Evolutionary conservation across 2,113 vertebrate species (phyloP).

Genomic region (Anas platyrhynchos): DNA sequence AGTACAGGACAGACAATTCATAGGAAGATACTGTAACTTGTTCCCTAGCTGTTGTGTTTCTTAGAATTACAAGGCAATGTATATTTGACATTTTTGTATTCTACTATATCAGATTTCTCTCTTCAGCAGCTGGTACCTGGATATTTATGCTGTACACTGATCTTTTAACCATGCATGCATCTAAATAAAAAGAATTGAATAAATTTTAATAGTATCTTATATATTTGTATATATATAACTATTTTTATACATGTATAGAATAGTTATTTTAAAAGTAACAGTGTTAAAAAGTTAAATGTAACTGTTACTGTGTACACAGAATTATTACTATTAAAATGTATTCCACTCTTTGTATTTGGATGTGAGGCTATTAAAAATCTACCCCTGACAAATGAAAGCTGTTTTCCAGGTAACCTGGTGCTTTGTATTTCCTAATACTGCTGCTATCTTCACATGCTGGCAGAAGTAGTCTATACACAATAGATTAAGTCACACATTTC

Average conservation of each 20-base stretch:
- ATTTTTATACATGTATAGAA: no score
- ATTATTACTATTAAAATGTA: slow-evolving; percentile 55
- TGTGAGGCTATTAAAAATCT: slow-evolving; percentile 7
- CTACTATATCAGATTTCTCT: not conserved
- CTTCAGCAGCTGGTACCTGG: not conserved
- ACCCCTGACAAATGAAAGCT: not conserved
- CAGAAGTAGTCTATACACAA: slow-evolving; percentile 12
- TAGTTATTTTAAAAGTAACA: not conserved
- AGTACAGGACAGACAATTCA: not conserved
- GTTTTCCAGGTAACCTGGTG: not conserved
- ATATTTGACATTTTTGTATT: not conserved
- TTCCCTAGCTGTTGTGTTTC: not conserved
- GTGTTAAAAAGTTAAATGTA: not conserved
- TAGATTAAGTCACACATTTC: slow-evolving; percentile 57
- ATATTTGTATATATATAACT: no score
- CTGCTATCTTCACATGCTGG: not conserved
- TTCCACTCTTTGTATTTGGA: slow-evolving; percentile 23
- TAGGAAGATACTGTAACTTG: not conserved
- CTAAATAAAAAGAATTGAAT: slow-evolving; percentile 5
- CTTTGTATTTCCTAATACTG: not conserved
- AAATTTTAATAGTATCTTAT: slow-evolving; percentile 18
- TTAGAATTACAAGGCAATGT: slow-evolving; percentile 4
- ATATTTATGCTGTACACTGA: slow-evolving; percentile 20
- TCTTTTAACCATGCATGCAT: not conserved
- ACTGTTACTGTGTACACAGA: not conserved